phyloP scores from a whole-genome alignment of 1,140 invertebrate species.

The Drosophila hydei region DNA sequence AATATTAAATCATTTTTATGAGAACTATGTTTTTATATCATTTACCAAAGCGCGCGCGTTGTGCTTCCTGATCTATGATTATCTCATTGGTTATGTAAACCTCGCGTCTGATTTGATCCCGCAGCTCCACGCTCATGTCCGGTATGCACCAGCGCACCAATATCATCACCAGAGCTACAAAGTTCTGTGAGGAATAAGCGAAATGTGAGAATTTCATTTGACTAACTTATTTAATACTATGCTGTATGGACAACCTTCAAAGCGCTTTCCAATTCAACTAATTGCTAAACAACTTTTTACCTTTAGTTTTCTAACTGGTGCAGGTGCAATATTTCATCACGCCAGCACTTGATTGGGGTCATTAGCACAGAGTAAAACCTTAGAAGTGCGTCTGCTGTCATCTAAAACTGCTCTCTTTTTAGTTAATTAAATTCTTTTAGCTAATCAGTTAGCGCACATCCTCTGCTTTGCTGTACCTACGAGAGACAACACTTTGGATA shows the following conservation, averaged over 20 bases:
- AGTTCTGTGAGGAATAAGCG: constrained; percentile 87
- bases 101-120: constrained; percentile 92
- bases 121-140: constrained; percentile 91
- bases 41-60: constrained; percentile 85
- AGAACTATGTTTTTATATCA: background rate
- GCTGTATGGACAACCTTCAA: constrained; percentile 19
- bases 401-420: background rate
- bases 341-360: constrained; percentile 35
- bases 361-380: constrained; percentile 51
- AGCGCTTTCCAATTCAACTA: constrained; percentile 12
- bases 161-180: constrained; percentile 93
- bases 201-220: no score
- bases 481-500: background rate
- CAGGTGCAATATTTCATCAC: constrained; percentile 14
- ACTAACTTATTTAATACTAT: background rate
- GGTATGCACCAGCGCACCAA: constrained; percentile 94
- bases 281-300: constrained; percentile 44
- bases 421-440: constrained; percentile 34
- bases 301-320: background rate
- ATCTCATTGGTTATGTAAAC: constrained; percentile 95
- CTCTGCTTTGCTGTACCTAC: constrained; percentile 36
- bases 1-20: background rate
- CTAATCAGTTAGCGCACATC: constrained; percentile 7
- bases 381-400: constrained; percentile 30
- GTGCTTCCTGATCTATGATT: constrained; percentile 92